Base-by-base conservation (phyloP, 2,797 vertebrate genomes). In the Takifugu rubripes region DNA sequence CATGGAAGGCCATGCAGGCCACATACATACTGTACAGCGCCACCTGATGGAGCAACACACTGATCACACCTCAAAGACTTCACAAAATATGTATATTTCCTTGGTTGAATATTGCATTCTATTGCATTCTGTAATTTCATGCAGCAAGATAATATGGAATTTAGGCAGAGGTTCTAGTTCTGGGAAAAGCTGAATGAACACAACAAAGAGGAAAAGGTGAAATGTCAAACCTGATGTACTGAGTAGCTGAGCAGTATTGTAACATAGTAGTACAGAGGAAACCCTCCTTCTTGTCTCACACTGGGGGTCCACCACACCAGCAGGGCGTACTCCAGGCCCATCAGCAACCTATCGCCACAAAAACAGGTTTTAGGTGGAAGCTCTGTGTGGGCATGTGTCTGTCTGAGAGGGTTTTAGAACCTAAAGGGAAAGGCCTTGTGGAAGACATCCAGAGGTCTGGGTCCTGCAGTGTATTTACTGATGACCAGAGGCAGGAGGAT, bases 21-120 rank as follows among this genome's bases (percentile, higher is more conserved):
- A 99, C 97, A 29, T 96, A 98, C 95, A 99, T 99, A 83, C 97
- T 98, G 62, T 98, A 99, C 61, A 99, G 67, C 0, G 95, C 90
- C 84, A 99, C 89, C 97, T 98, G 72, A 2, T 10, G 54, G 12
- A 2, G 49, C 51, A 58, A 8, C 3, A 6, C 49, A 10, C 1
- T 14, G 2, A 47, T 29, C 29, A 53, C 6, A 7, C 36, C 24
- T 3, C 21, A 21, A 21, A 21, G 21, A 21, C 21, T 21, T 21
- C 21, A 21, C 1, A 21, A 21, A 21, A 21, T 21, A 21, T 21
- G 21, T 21, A 21, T 21, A 21, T 21, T 21, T 21, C 21, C 21
- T 21, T 21, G 21, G 21, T 21, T 21, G 21, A 21, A 21, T 21
- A 21, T 21, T 1, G 17, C 17, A 17, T 17, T 21, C 21, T 21